Evolutionary conservation across 2,797 vertebrate genomes (phyloP), one percentile per base, ranked within the genome.

Genomic region (Streptopelia turtur): DNA sequence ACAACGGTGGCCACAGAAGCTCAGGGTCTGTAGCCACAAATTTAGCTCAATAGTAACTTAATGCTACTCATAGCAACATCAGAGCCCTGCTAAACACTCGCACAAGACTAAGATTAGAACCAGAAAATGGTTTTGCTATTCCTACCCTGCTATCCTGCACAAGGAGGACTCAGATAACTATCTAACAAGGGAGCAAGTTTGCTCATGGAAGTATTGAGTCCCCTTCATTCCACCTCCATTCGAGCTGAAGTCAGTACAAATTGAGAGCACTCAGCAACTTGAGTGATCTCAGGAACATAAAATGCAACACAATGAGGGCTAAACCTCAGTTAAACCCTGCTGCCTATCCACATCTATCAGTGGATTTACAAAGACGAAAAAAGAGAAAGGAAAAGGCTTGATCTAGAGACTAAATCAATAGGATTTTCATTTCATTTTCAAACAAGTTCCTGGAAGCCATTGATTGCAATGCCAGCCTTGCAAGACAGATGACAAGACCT

Each of bases 401-500:
- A 71, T 78, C 53, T 72, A 52, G 55, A 78, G 66, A 75, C 33
- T 33, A 60, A 83, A 90, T 95, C 92, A 78, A 94, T 71, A 87
- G 53, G 71, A 80, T 94, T 94, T 92, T 93, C 45, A 66, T 95
- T 94, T 91, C 17, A 52, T 80, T 85, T 81, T 95, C 86, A 90
- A 63, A 72, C 37, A 77, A 89, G 89, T 80, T 89, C 85, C 85
- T 90, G 85, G 79, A 94, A 89, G 68, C 39, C 84, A 77, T 5
- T n/a, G 60, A 92, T 45, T 49, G 52, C 15, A 11, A 57, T 0
- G 1, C 27, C 65, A 59, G 64, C 37, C 35, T 66, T 43, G 49
- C 27, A 52, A 92, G 47, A 76, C 15, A 24, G 70, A 83, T 49
- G 47, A 87, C 1, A 6, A 59, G 33, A 70, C 8, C 75, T 30